A percentile compares a stretch with the other conserved stretches of the same genome.
phyloP scores from a whole-genome alignment of 2,888 invertebrate genomes.

The Cephus spinipes region DNA sequence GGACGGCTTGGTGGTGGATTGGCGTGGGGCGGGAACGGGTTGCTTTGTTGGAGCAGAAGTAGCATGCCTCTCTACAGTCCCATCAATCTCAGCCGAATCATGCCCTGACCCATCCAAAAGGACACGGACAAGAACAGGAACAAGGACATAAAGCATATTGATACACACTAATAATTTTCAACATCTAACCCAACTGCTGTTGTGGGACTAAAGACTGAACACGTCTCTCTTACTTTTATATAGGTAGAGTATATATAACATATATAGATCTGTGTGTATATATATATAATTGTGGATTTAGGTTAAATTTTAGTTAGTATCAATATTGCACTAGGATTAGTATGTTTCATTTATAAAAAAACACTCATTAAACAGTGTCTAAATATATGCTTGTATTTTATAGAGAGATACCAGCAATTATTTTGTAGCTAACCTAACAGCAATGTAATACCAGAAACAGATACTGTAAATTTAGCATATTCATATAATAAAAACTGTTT shows the following conservation, averaged over 20 bases:
- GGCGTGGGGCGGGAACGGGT: conserved; percentile 63
- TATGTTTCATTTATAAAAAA: conserved; percentile 43
- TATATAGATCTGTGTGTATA: conserved; percentile 28
- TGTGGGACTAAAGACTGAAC: conserved; percentile 49
- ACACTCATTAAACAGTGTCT: conserved; percentile 48
- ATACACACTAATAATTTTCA: conserved; percentile 64
- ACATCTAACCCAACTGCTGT: conserved; percentile 56
- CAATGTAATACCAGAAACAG: no score
- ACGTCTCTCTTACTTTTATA: conserved; percentile 29
- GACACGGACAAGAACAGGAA: conserved; percentile 66
- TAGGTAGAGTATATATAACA: conserved; percentile 22
- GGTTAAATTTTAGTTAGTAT: conserved; percentile 52
- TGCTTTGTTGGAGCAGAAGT: conserved; percentile 63
- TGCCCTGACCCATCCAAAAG: conserved; percentile 67
- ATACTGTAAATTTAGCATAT: no score
- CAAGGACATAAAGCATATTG: conserved; percentile 67
- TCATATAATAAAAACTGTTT: no score
- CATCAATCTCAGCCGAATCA: conserved; percentile 66
- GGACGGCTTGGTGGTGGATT: conserved; percentile 52
- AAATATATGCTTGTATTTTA: conserved; percentile 50
- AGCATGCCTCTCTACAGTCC: conserved; percentile 66
- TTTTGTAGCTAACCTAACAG: neutral
- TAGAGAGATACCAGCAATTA: conserved; percentile 5
- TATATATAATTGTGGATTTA: conserved; percentile 26
- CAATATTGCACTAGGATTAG: conserved; percentile 60